Evolutionary conservation across 2,888 invertebrate genomes (phyloP), one percentile per base, ranked within the genome.

Genomic region (Lithophane socia): DNA sequence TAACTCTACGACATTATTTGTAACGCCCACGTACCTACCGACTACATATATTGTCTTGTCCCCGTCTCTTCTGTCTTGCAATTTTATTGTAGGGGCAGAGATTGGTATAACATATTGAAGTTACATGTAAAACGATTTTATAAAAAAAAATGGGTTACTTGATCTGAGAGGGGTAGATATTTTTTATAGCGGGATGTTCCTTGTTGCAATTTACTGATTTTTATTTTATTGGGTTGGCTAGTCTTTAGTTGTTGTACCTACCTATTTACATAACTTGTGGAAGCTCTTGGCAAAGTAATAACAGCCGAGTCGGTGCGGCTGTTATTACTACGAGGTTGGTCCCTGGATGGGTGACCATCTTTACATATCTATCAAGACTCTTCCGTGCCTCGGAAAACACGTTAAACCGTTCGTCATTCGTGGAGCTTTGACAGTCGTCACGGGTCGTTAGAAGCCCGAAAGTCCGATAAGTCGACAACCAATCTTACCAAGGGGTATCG

Each of bases 1-100:
- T 77, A 69, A 70, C 61, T 70, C 65, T 24, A 56, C 29, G 60
- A 81, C 56, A 66, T 80, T 76, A 82, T 82, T 82, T 82, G 82
- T 81, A 49, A 73, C 82, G 81, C 82, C 82, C 81, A 78, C 78
- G 56, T 66, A 78, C 81, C 78, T 61, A 66, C 42, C 18, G 44
- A 66, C 56, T 73, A 65, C 78, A 58, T 73, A 81, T 42, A 73
- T 78, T 61, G 56, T 61, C 65, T 29, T 69, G 69, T 81, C 24
- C 56, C 49, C 77, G 56, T 82, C 69, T 29, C 13, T 63, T 67
- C 21, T 76, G 44, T 56, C 68, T 54, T 61, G 24, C 49, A 64
- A 58, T 82, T 82, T 71, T 72, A 65, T 82, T 77, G 29, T 60
- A 49, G 49, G 72, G 78, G 56, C 64, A 12, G 68, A 54, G n/a